Evolutionary conservation across 2,113 vertebrate species (phyloP).

Genomic region (Poeciliopsis turrubarensis): DNA sequence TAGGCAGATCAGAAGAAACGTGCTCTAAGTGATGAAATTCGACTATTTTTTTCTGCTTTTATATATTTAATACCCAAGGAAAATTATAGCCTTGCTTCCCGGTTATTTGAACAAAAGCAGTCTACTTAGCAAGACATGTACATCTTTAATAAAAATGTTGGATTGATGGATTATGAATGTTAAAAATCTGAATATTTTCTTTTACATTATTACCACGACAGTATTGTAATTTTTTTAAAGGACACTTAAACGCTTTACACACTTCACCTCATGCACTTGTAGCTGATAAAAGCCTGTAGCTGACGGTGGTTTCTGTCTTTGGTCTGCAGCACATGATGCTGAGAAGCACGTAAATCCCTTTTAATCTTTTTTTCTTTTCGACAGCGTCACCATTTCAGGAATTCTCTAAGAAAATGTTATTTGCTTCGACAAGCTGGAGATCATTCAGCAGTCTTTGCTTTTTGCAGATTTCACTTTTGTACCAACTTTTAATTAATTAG

Average conservation of each 20-base stretch:
- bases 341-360: not conserved
- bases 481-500: not conserved
- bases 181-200: not conserved
- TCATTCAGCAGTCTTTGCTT: not conserved
- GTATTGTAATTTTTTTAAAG: not conserved
- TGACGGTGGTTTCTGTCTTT: not conserved
- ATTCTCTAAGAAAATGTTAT: not conserved
- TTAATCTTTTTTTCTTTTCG: not conserved
- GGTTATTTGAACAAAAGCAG: not conserved
- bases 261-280: not conserved
- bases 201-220: not conserved
- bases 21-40: constrained; percentile 15
- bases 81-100: not conserved
- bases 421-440: not conserved
- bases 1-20: constrained; percentile 24
- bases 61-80: not conserved
- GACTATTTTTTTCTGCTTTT: not conserved
- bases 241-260: not conserved
- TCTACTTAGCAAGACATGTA: not conserved
- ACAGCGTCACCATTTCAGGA: not conserved
- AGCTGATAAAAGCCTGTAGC: not conserved
- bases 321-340: not conserved
- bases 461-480: not conserved
- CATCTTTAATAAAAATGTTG: not conserved
- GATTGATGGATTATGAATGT: no score